Conservation (phyloP, 2,113 vertebrate genomes). For the Columbina picui region DNA sequence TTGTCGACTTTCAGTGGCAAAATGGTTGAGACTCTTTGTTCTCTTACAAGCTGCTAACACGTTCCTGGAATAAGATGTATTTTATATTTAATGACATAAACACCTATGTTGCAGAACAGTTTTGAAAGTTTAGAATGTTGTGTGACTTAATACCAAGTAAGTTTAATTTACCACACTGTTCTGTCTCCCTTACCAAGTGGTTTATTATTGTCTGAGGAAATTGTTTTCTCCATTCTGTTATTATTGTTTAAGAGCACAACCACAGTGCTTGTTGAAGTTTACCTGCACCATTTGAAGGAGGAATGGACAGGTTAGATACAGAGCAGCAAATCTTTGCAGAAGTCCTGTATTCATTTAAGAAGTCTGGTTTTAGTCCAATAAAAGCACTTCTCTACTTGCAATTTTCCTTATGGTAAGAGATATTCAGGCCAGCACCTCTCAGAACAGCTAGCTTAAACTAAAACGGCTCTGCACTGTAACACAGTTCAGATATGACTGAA, state of each 20-base stretch:
- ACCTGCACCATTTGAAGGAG: neutral
- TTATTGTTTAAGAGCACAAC: neutral
- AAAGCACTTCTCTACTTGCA: neutral
- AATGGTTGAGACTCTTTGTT: accelerated
- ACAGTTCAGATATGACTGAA: neutral
- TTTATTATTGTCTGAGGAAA: neutral
- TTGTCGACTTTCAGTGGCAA: neutral
- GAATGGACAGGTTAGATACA: neutral
- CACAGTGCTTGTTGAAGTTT: neutral
- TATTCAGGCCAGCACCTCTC: neutral
- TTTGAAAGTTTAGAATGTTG: neutral
- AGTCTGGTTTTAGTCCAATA: neutral
- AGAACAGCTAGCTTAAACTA: neutral
- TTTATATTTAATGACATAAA: neutral
- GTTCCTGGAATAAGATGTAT: neutral
- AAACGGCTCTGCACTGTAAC: neutral
- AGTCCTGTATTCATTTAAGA: neutral
- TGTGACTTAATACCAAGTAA: neutral
- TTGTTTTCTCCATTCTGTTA: neutral
- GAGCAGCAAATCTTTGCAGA: neutral
- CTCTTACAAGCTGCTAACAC: neutral
- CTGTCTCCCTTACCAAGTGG: neutral
- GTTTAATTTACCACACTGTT: neutral
- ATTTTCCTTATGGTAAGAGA: neutral
- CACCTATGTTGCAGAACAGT: neutral